Conservation (phyloP, 2,113 vertebrate genomes). For the Malurus elegans region DNA sequence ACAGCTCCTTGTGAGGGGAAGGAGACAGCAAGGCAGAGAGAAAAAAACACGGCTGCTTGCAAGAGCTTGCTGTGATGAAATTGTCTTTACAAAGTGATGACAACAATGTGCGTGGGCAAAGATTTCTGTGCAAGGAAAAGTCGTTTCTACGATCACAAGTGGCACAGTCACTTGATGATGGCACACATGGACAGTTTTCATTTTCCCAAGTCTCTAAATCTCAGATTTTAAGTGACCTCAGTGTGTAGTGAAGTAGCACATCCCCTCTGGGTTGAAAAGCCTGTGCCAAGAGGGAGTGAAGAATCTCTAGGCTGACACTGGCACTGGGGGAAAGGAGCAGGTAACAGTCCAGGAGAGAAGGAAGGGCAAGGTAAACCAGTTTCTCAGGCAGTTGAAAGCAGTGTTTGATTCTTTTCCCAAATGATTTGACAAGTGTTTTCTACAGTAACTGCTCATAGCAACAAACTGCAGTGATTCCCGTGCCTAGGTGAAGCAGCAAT, state of each 20-base stretch:
- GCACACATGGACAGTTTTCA: not conserved
- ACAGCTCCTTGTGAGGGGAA: not conserved
- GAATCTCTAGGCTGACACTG: not conserved
- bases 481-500: not conserved
- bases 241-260: not conserved
- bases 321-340: not conserved
- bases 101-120: not conserved
- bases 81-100: not conserved
- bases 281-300: not conserved
- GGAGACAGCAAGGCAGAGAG: not conserved
- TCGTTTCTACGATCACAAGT: not conserved
- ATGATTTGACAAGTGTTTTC: not conserved
- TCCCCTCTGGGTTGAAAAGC: not conserved
- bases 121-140: not conserved
- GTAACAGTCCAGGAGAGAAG: not conserved
- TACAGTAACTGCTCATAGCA: not conserved
- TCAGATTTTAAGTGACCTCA: not conserved
- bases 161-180: not conserved
- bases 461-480: not conserved
- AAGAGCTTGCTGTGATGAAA: not conserved
- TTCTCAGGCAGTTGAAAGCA: not conserved
- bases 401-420: not conserved
- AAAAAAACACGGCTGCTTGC: not conserved
- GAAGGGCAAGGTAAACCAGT: not conserved
- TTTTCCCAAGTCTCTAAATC: not conserved